Conservation (phyloP, 2,113 vertebrate species). For the Pterocles burchelli region DNA sequence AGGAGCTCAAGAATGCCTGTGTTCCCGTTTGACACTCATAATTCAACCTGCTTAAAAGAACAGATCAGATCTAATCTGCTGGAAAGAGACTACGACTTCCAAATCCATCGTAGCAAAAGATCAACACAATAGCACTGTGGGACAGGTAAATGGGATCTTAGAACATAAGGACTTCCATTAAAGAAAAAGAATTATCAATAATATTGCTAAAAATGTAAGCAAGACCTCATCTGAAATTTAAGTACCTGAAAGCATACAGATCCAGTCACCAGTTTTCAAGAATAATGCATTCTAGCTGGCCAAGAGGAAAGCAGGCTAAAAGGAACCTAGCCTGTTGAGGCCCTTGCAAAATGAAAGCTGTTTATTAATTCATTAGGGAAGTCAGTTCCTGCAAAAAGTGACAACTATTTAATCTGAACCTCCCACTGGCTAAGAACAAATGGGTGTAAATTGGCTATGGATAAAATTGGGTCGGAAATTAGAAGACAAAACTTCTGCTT, state of each 20-base stretch:
- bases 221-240: neutral
- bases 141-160: neutral
- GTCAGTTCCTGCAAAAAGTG: neutral
- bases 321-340: neutral
- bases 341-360: neutral
- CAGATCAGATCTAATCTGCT: neutral
- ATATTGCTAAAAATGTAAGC: neutral
- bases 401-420: neutral
- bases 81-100: neutral
- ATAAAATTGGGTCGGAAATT: neutral
- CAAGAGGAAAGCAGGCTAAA: neutral
- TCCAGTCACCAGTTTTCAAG: neutral
- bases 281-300: neutral
- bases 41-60: neutral
- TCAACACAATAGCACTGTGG: fast-evolving
- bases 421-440: neutral
- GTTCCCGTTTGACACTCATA: neutral
- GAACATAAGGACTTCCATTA: neutral
- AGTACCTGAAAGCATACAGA: neutral
- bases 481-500: neutral
- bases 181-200: neutral
- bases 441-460: neutral
- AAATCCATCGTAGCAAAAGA: neutral
- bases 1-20: neutral
- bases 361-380: neutral